A percentile compares a stretch with the other conserved stretches of the same genome.
phyloP scores from a whole-genome alignment of 1,140 invertebrate species.

The Drosophila bipectinata region DNA sequence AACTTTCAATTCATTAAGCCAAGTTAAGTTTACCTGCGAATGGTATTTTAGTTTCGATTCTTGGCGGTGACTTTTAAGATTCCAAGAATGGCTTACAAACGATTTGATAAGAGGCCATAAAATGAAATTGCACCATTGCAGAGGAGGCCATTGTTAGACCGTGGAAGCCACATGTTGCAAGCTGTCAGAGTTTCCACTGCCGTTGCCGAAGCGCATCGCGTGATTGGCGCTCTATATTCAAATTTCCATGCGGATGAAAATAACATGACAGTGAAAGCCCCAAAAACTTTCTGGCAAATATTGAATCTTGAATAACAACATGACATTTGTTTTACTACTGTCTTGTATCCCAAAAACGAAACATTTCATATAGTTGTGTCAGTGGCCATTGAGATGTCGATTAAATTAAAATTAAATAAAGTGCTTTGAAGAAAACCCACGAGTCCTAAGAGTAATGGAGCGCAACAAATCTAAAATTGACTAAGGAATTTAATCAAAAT shows the following conservation, averaged over 20 bases:
- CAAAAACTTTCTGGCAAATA: conserved; percentile 46
- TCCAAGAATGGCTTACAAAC: conserved; percentile 13
- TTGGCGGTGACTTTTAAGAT: conserved; percentile 14
- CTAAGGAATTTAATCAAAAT: conserved; percentile 28
- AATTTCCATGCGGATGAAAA: conserved; percentile 36
- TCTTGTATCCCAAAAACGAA: conserved; percentile 7
- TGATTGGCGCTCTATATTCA: conserved; percentile 33
- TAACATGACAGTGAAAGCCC: conserved; percentile 53
- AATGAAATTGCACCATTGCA: conserved; percentile 40
- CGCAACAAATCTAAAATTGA: conserved; percentile 19
- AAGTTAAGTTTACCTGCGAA: conserved; percentile 3
- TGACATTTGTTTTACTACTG: conserved; percentile 47
- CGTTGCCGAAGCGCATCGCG: conserved; percentile 44
- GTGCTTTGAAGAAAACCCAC: background rate
- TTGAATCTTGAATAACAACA: conserved; percentile 39
- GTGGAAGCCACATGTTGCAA: conserved; percentile 41
- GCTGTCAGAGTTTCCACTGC: conserved; percentile 17
- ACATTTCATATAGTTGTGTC: background rate
- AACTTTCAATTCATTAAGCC: conserved; percentile 42
- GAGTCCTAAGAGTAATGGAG: conserved; percentile 6
- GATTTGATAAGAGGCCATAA: conserved; percentile 36
- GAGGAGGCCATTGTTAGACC: conserved; percentile 16
- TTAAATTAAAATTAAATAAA: conserved; percentile 1
- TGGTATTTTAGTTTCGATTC: conserved; percentile 8
- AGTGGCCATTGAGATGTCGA: background rate